These are phyloP conservation scores for Cyprinodon brontotheroides DNA, from an alignment of 2,113 vertebrate species.

Conservation along the genomic window DNA sequence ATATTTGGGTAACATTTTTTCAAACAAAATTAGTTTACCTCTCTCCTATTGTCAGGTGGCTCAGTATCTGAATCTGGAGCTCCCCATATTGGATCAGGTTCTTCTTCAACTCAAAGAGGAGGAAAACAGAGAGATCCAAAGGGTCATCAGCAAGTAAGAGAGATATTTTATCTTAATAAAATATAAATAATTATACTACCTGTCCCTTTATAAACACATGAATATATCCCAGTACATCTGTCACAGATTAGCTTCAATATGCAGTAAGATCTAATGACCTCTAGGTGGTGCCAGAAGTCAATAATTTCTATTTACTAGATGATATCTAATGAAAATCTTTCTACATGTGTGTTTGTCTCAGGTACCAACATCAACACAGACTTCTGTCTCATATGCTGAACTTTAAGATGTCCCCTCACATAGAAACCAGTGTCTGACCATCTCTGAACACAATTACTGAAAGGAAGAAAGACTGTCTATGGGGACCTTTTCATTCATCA, in stretches of 20 bases:
- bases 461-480: background rate
- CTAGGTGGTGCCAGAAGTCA: slow-evolving; percentile 20
- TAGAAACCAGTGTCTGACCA: slow-evolving; percentile 84
- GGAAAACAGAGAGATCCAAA: slow-evolving; percentile 84
- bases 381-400: slow-evolving; percentile 78
- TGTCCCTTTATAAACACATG: background rate
- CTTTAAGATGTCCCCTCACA: slow-evolving; percentile 73
- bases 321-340: slow-evolving; percentile 3
- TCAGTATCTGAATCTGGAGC: slow-evolving; percentile 89
- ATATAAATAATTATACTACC: too few relatives aligned
- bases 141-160: slow-evolving; percentile 81
- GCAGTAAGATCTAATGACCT: slow-evolving; percentile 25
- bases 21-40: background rate
- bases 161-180: background rate
- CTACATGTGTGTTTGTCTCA: slow-evolving; percentile 59
- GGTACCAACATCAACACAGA: slow-evolving; percentile 81
- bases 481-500: background rate
- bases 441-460: background rate
- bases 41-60: slow-evolving; percentile 81
- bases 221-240: background rate
- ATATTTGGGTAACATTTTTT: background rate
- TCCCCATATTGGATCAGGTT: slow-evolving; percentile 86
- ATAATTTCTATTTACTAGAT: background rate
- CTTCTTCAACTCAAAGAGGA: slow-evolving; percentile 85
- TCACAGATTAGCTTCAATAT: slow-evolving; percentile 13